Evolutionary conservation across 1,140 invertebrate species (phyloP).

Genomic region (Pseudomyrmex cubaensis): DNA sequence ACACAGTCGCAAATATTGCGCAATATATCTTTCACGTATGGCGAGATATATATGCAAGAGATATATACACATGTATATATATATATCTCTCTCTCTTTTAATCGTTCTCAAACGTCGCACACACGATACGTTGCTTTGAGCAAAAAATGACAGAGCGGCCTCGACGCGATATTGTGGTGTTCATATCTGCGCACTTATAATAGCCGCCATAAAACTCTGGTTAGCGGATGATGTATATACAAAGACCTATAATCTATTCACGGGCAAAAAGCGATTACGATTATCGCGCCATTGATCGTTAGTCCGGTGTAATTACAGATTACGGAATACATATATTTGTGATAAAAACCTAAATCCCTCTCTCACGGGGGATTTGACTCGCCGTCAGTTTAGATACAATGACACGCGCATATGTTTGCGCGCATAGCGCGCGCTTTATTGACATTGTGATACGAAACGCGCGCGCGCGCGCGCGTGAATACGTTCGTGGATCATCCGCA

Average conservation of each 20-base stretch:
- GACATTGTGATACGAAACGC: not conserved
- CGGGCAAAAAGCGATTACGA: too few relatives aligned
- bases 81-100: too few relatives aligned
- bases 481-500: not conserved
- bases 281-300: too few relatives aligned
- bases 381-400: not conserved
- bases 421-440: not conserved
- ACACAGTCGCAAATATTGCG: not conserved
- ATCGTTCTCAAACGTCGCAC: constrained; percentile 14
- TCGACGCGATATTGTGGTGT: not conserved
- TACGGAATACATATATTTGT: not conserved
- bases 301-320: not conserved
- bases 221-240: not conserved
- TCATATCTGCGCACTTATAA: constrained; percentile 4
- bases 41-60: too few relatives aligned
- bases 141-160: not conserved
- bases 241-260: not conserved
- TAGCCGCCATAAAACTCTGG: constrained; percentile 8
- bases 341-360: too few relatives aligned
- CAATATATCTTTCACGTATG: constrained; percentile 16
- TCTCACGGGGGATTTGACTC: too few relatives aligned
- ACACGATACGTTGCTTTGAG: not conserved
- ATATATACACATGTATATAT: too few relatives aligned
- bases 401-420: not conserved
- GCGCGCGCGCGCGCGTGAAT: constrained; percentile 10